These are phyloP conservation scores for Melanotaenia pygmaea DNA, from an alignment of 2,797 vertebrate genomes.

Conservation along the genomic window DNA sequence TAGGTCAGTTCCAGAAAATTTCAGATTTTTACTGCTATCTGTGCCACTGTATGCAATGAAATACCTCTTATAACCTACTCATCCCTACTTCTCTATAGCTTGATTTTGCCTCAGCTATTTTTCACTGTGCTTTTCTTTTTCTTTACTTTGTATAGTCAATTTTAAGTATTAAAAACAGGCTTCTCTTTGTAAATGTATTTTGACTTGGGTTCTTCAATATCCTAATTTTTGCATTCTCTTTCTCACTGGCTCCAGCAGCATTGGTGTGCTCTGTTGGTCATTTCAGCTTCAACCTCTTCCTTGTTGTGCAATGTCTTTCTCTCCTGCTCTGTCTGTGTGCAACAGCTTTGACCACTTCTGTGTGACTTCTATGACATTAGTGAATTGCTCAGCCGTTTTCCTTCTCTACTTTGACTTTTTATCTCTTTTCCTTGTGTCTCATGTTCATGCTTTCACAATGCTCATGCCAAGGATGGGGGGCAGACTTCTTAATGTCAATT, in stretches of 20 bases:
- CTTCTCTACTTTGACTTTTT: slow-evolving; percentile 66
- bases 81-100: slow-evolving; percentile 59
- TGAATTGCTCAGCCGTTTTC: slow-evolving; percentile 67
- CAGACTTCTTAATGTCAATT: slow-evolving; percentile 60
- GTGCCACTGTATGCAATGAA: slow-evolving; percentile 38
- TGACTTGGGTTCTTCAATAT: slow-evolving; percentile 68
- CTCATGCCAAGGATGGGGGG: slow-evolving; percentile 55
- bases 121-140: slow-evolving; percentile 32
- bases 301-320: slow-evolving; percentile 62
- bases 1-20: slow-evolving; percentile 66
- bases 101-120: slow-evolving; percentile 50
- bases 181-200: slow-evolving; percentile 75
- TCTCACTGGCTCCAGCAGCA: slow-evolving; percentile 71
- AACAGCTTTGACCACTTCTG: slow-evolving; percentile 67
- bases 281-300: slow-evolving; percentile 68
- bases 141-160: slow-evolving; percentile 34
- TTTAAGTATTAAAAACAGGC: slow-evolving; percentile 42
- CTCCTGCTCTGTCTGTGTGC: slow-evolving; percentile 64
- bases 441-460: slow-evolving; percentile 58
- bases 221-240: slow-evolving; percentile 65
- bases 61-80: slow-evolving; percentile 67
- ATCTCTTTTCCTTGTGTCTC: slow-evolving; percentile 67
- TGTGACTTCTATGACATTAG: slow-evolving; percentile 75
- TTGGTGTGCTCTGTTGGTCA: slow-evolving; percentile 68
- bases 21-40: slow-evolving; percentile 67